Conservation (phyloP, 2,888 invertebrate species). For the Chrysolina oricalcia region DNA sequence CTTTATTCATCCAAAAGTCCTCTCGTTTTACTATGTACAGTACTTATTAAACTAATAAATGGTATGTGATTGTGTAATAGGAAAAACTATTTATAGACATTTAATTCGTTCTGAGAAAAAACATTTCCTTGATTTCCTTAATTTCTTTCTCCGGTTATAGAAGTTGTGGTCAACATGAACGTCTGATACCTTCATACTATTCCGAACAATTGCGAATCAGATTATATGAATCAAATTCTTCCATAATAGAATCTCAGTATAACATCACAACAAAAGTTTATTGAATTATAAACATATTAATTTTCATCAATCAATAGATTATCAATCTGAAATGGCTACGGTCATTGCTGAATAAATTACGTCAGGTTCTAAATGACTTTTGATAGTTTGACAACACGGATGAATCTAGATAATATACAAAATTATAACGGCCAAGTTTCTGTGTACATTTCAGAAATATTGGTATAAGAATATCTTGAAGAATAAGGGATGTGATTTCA, state of each 20-base stretch:
- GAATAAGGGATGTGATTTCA: too few species aligned
- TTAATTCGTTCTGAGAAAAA: background rate
- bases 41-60: background rate
- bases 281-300: background rate
- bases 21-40: background rate
- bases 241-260: background rate
- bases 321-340: background rate
- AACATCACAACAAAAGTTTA: background rate
- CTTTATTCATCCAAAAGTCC: too few species aligned
- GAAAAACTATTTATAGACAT: background rate
- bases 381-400: too few species aligned
- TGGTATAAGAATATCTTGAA: too few species aligned
- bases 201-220: too few species aligned
- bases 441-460: too few species aligned
- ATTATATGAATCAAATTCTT: background rate
- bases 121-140: background rate
- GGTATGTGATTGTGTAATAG: background rate
- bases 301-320: background rate
- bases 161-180: background rate
- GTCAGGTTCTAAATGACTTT: background rate
- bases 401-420: too few species aligned
- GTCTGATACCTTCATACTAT: background rate
- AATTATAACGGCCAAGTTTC: too few species aligned
- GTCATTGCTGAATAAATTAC: background rate
- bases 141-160: background rate